Evolutionary conservation across 2,888 invertebrate genomes (phyloP).

Genomic region (Sesamia inferens): DNA sequence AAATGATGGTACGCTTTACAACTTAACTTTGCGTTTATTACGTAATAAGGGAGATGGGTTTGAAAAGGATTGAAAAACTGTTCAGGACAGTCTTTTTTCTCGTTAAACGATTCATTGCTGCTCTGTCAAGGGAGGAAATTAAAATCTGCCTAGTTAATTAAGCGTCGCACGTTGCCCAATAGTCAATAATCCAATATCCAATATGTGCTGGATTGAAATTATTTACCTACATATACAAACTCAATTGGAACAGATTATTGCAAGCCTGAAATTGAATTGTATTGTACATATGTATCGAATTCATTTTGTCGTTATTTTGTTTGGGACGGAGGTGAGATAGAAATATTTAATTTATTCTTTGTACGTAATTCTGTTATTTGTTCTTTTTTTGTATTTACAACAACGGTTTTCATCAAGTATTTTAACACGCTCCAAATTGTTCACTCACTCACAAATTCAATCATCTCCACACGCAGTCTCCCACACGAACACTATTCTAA

Average conservation of each 20-base stretch:
- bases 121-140: conserved; percentile 63
- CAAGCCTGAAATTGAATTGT: conserved; percentile 45
- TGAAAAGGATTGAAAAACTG: background rate
- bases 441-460: too few species aligned
- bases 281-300: conserved; percentile 21
- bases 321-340: conserved; percentile 11
- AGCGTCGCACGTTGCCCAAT: conserved; percentile 50
- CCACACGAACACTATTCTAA: too few species aligned
- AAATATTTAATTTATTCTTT: conserved; percentile 8
- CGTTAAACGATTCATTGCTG: conserved; percentile 46
- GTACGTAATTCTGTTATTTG: background rate
- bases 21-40: too few species aligned
- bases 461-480: too few species aligned
- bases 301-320: conserved; percentile 25
- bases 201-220: conserved; percentile 45
- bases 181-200: conserved; percentile 50
- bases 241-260: conserved; percentile 47
- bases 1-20: too few species aligned
- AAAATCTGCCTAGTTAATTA: conserved; percentile 66
- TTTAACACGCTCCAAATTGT: too few species aligned
- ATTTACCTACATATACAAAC: conserved; percentile 45
- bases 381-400: too few species aligned
- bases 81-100: conserved; percentile 16
- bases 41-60: too few species aligned
- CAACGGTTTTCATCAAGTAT: too few species aligned